Evolutionary conservation across 2,888 invertebrate species (phyloP), one percentile per base, ranked within the genome.

Genomic region (Meganola albula): DNA sequence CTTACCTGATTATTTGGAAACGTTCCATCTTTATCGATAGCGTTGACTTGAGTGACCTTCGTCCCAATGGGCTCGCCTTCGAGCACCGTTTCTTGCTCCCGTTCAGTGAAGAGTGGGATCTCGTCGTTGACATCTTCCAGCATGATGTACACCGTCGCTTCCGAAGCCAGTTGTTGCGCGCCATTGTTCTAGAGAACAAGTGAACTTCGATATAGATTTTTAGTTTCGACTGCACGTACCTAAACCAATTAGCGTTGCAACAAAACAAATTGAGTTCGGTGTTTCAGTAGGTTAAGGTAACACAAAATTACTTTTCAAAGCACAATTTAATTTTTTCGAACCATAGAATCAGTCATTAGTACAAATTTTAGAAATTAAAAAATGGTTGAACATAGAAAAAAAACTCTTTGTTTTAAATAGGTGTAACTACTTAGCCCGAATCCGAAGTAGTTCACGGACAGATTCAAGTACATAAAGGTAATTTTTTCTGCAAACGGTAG

Each of bases 111-210:
- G 48, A 96, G 88, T 12, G 98, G 98, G 62, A 96, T 96, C 84
- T 98, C 98, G 75, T 98, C 98, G 84, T 98, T 98, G 37, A 97
- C 97, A 77, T 98, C 98, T 79, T 96, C 95, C 44, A 98, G 87
- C 88, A 94, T 93, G 61, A 98, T 96, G 86, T 92, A 94, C 50
- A 97, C 96, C 20, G 96, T 97, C 16, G 97, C 94, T 84, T 97
- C 97, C 10, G 96, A 96, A 35, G 97, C 97, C 66, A 97, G 87
- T 85, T 97, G 97, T 71, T 97, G 97, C 31, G 96, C 95, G 35
- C 97, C 97, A 77, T 97, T 97, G 82, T 97, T 97, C 96, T 97
- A 53, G 36, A 55, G 24, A 30, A 39, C 36, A 26, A 10, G 22
- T 3, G 30, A 36, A 34, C 24, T 37, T 37, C 34, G 39, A 12